Evolutionary conservation across 2,113 vertebrate genomes (phyloP), one percentile per base, ranked within the genome.

Genomic region (Bagarius yarrelli): DNA sequence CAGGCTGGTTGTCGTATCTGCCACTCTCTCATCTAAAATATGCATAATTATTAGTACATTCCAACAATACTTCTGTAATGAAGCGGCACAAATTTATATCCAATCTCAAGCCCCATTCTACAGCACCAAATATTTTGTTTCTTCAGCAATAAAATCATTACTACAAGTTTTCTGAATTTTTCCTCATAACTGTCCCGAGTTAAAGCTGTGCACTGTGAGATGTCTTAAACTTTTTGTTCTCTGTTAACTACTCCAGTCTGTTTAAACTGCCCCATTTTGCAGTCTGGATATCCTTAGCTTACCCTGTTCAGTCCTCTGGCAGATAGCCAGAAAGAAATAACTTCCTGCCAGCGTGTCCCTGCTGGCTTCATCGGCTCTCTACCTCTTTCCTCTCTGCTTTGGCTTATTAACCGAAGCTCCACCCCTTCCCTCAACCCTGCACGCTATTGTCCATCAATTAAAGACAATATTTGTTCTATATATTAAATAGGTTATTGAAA

Each of bases 261-360:
- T 52, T 40, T 80, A 50, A 59, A 44, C 66, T 47, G 16, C 36
- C 55, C 44, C 15, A 8, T 21, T 18, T 59, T 59, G 66, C 40
- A 50, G 56, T 47, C 55, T 76, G 74, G 40, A 78, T 27, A 57
- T 19, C 66, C 57, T 52, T 50, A 40, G 23, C 32, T 71, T 66
- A 63, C 76, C 40, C 53, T 67, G 67, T 55, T 30, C 70, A 63
- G 67, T 34, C 30, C 32, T 57, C 56, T 92, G 92, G 91, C 91
- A 85, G 36, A 79, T 40, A 82, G 88, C 90, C 93, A 92, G 36
- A 89, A 32, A 53, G 66, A 64, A 85, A 67, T 86, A 81, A 86
- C 89, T 90, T 93, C 89, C 91, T 92, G 92, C 91, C 92, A 92
- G 86, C 92, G 90, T 93, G 92, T 91, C 93, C 91, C 74, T 86